Evolutionary conservation across 1,140 invertebrate species (phyloP).

Genomic region (Cepaea nemoralis): DNA sequence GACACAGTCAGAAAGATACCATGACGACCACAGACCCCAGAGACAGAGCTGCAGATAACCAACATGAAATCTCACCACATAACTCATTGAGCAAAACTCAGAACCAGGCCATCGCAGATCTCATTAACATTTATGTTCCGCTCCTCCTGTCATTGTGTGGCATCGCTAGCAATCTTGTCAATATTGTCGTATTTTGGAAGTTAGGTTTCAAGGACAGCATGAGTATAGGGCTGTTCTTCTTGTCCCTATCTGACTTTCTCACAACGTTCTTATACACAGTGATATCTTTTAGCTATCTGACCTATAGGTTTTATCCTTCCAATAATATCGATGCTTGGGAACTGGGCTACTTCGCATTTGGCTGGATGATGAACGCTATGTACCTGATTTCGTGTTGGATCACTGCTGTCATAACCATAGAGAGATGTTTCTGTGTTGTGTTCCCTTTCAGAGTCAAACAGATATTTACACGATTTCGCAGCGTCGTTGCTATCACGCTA

Average conservation of each 20-base stretch:
- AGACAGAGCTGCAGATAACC: too few relatives aligned
- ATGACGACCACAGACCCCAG: too few relatives aligned
- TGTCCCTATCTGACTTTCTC: not conserved
- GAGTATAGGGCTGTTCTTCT: slow-evolving; percentile 6
- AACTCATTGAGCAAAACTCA: too few relatives aligned
- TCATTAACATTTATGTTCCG: too few relatives aligned
- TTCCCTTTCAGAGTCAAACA: slow-evolving; percentile 5
- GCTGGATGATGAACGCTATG: not conserved
- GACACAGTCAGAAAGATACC: too few relatives aligned
- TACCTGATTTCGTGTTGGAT: slow-evolving; percentile 15
- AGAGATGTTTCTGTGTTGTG: slow-evolving; percentile 21
- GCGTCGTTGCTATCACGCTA: not conserved
- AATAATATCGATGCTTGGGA: not conserved
- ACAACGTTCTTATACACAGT: not conserved
- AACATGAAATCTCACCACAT: too few relatives aligned
- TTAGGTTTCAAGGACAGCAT: not conserved
- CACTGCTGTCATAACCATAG: not conserved
- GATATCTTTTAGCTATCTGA: not conserved
- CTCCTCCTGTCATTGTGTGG: not conserved
- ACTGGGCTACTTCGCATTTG: not conserved
- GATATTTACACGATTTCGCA: not conserved
- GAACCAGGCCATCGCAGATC: too few relatives aligned
- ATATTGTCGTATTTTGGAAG: slow-evolving; percentile 6
- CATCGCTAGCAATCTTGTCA: not conserved
- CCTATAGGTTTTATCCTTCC: not conserved